Percentiles rank a stretch among this genome's conserved stretches.
Conservation (phyloP, 2,113 vertebrate genomes). For the Scytalopus superciliaris region DNA sequence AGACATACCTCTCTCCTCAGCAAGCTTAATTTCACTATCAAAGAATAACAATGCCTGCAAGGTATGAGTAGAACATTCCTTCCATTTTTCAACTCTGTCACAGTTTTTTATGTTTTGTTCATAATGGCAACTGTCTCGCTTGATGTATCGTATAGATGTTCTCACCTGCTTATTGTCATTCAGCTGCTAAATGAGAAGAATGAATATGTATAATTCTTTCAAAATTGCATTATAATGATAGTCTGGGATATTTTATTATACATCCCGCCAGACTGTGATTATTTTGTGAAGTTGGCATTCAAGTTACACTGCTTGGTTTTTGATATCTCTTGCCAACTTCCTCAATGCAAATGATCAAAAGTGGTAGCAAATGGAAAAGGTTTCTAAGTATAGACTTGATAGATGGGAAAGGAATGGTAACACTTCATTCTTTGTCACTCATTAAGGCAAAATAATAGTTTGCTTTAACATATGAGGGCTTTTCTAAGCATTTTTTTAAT, state of each 20-base stretch:
- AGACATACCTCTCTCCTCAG: conserved; percentile 26
- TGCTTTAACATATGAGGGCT: conserved; percentile 3
- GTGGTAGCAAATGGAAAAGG: conserved; percentile 46
- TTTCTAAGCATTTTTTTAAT: conserved; percentile 37
- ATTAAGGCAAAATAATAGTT: conserved; percentile 57
- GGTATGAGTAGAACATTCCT: conserved; percentile 52
- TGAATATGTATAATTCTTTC: conserved; percentile 76
- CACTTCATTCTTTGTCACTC: conserved; percentile 62
- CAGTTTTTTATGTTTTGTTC: conserved; percentile 66
- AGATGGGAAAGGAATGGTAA: conserved; percentile 30
- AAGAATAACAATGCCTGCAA: conserved; percentile 64
- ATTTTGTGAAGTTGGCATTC: conserved; percentile 71
- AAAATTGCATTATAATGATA: conserved; percentile 70
- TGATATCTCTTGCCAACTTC: conserved; percentile 70
- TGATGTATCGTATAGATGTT: conserved; percentile 69
- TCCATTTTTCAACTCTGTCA: conserved; percentile 68
- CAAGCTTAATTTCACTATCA: conserved; percentile 71
- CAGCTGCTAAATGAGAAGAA: conserved; percentile 73
- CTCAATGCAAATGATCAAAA: conserved; percentile 66
- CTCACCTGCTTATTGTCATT: conserved; percentile 75
- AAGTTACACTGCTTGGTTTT: conserved; percentile 57
- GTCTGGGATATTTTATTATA: conserved; percentile 72
- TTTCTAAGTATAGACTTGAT: conserved; percentile 55
- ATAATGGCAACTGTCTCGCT: conserved; percentile 73
- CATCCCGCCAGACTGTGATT: conserved; percentile 67